Evolutionary conservation across 2,888 invertebrate species (phyloP).

Genomic region (Noctua fimbriata): DNA sequence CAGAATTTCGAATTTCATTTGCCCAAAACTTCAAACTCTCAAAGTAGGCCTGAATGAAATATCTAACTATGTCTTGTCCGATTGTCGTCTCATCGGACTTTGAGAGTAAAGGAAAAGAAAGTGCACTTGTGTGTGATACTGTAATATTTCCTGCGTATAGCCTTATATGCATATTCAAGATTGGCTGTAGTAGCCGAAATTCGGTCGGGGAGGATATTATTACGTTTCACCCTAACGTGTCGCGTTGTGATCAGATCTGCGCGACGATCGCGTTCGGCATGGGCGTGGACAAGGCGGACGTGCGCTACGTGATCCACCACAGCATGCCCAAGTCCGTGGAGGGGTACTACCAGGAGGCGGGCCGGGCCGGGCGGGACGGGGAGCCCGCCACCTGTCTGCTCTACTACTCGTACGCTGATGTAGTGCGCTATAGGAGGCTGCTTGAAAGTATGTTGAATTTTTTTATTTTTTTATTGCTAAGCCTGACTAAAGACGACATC

Average conservation of each 20-base stretch:
- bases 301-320: conserved; percentile 98
- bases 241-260: conserved; percentile 91
- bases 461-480: not conserved
- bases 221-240: not conserved
- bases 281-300: conserved; percentile 99
- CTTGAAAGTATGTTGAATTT: conserved; percentile 75
- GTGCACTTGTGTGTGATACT: too few species aligned
- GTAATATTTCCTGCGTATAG: not conserved
- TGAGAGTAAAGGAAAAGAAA: not conserved
- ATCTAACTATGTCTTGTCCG: not conserved
- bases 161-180: not conserved
- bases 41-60: not conserved
- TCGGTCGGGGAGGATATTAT: not conserved
- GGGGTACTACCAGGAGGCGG: conserved; percentile 99
- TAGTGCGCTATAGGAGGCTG: conserved; percentile 92
- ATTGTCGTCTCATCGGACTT: not conserved
- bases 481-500: too few species aligned
- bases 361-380: conserved; percentile 98
- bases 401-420: conserved; percentile 96
- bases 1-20: not conserved
- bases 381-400: conserved; percentile 95
- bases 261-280: conserved; percentile 99
- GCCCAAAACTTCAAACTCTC: not conserved
- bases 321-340: conserved; percentile 98
- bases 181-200: not conserved